Percentiles rank a stretch among this genome's conserved stretches.
Evolutionary conservation across 2,113 vertebrate genomes (phyloP).

Genomic region (Boleophthalmus pectinirostris): DNA sequence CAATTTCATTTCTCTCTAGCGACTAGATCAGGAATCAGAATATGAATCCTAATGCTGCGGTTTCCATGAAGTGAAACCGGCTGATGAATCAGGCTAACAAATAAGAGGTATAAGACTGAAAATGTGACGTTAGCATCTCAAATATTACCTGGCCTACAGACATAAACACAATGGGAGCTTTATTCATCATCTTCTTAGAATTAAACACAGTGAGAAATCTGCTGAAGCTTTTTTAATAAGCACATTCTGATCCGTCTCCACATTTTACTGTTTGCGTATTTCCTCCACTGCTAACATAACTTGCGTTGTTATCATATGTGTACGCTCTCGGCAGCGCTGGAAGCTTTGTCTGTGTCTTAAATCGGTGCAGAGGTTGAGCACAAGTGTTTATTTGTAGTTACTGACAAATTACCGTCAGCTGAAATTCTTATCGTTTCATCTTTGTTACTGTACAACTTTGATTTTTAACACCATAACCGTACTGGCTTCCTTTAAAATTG

Average conservation of each 20-base stretch:
- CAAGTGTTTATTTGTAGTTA: constrained; percentile 13
- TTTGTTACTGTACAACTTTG: neutral
- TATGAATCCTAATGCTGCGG: no score
- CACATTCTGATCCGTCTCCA: neutral
- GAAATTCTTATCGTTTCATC: neutral
- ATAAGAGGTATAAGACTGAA: no score
- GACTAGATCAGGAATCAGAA: no score
- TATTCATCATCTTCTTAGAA: neutral
- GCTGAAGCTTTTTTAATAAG: neutral
- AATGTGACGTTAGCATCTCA: no score
- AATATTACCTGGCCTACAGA: no score
- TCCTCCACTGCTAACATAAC: neutral
- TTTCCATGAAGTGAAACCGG: no score
- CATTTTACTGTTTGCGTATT: neutral
- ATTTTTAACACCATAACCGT: no score
- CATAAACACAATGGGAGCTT: neutral
- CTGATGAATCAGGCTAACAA: no score
- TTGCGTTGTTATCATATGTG: neutral
- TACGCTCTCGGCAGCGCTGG: neutral
- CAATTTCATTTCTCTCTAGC: no score
- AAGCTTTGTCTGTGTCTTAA: neutral
- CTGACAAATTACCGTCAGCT: constrained; percentile 1
- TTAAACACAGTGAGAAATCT: neutral
- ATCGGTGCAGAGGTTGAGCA: neutral
- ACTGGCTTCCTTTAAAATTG: no score